Evolutionary conservation across 2,797 vertebrate genomes (phyloP).

Genomic region (Novumbra hubbsi): DNA sequence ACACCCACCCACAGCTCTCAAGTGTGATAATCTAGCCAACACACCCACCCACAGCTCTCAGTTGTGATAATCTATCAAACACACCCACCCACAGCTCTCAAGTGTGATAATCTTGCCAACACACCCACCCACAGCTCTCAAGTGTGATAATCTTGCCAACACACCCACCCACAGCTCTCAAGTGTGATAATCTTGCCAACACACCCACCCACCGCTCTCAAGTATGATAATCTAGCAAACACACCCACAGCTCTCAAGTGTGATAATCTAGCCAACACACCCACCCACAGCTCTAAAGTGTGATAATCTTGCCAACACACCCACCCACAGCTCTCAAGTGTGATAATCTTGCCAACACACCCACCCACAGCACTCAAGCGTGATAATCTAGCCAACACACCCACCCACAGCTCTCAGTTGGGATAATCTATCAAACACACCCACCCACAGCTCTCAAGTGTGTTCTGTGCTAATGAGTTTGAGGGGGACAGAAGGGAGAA

Average conservation of each 20-base stretch:
- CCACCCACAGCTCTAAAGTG: slow-evolving; percentile 3
- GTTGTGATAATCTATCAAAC: neutral
- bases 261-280: slow-evolving; percentile 8
- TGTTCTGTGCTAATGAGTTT: slow-evolving; percentile 7
- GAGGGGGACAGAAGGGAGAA: slow-evolving; percentile 8
- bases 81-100: slow-evolving; percentile 11
- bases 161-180: slow-evolving; percentile 11
- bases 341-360: slow-evolving; percentile 8
- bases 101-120: neutral
- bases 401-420: slow-evolving; percentile 5
- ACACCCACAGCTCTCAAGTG: slow-evolving; percentile 4
- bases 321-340: slow-evolving; percentile 3
- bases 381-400: slow-evolving; percentile 8
- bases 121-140: slow-evolving; percentile 11
- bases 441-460: slow-evolving; percentile 3
- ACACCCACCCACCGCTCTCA: slow-evolving; percentile 11
- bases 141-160: neutral
- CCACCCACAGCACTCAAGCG: slow-evolving; percentile 1
- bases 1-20: slow-evolving; percentile 11
- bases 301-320: slow-evolving; percentile 8
- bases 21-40: neutral
- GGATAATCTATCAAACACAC: slow-evolving; percentile 16
- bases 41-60: slow-evolving; percentile 11
- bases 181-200: neutral
- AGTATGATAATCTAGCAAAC: slow-evolving; percentile 1